Evolutionary conservation across 2,113 vertebrate genomes (phyloP).

Genomic region (Salvelinus namaycush): DNA sequence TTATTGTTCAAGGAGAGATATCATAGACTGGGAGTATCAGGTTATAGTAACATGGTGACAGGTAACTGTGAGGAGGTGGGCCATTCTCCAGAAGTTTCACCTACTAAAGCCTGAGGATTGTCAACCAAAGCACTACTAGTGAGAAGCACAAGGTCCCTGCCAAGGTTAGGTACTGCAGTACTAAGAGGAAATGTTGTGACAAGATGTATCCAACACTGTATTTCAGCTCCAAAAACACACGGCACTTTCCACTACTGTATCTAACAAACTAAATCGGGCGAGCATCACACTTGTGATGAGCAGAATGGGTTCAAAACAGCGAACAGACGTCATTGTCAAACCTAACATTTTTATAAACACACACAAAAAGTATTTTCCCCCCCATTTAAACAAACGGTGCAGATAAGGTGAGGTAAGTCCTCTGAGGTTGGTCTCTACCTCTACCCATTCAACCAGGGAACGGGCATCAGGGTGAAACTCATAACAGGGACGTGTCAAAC

Average conservation of each 20-base stretch:
- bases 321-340: not conserved
- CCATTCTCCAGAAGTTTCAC: not conserved
- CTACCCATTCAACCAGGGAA: not conserved
- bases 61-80: not conserved
- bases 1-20: not conserved
- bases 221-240: not conserved
- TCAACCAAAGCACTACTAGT: not conserved
- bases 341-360: not conserved
- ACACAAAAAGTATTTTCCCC: not conserved
- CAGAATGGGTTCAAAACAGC: not conserved
- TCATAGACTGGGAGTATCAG: not conserved
- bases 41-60: not conserved
- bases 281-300: not conserved
- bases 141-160: not conserved
- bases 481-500: not conserved
- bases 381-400: not conserved
- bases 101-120: not conserved
- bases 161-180: not conserved
- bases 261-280: too few relatives aligned
- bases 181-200: not conserved
- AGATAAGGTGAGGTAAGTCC: not conserved
- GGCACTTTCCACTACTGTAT: not conserved
- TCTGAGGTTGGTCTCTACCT: not conserved
- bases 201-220: not conserved
- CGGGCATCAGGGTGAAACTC: constrained; percentile 5